These are phyloP conservation scores for Mesorhabditis belari DNA, from an alignment of 2,888 invertebrate species.

Conservation along the genomic window DNA sequence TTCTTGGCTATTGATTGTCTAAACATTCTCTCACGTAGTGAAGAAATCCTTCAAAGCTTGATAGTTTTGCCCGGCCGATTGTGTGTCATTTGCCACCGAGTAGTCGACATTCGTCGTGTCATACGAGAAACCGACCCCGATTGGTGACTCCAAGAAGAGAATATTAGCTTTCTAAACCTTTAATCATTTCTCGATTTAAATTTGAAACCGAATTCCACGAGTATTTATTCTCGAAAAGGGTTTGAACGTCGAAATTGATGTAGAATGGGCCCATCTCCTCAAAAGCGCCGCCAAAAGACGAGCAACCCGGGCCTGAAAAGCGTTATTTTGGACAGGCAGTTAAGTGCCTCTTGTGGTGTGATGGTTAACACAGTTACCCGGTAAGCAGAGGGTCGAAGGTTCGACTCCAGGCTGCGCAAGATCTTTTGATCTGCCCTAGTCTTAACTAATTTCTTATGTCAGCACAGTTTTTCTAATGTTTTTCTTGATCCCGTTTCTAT, in stretches of 20 bases:
- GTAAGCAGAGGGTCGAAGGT: too few relatives aligned
- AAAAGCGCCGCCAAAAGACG: conserved; percentile 35
- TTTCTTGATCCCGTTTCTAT: too few relatives aligned
- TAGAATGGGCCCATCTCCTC: conserved; percentile 55
- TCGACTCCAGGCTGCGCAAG: too few relatives aligned
- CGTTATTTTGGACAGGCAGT: background rate
- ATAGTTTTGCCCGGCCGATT: conserved; percentile 54
- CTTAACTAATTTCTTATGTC: too few relatives aligned
- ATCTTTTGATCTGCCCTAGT: too few relatives aligned
- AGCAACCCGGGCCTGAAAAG: conserved; percentile 29
- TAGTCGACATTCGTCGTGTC: conserved; percentile 15
- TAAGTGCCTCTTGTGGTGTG: background rate
- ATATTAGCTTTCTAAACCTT: conserved; percentile 56
- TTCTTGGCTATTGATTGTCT: background rate
- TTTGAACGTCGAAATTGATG: conserved; percentile 42
- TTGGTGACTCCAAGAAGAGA: conserved; percentile 58
- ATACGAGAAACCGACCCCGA: conserved; percentile 53
- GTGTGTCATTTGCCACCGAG: conserved; percentile 34
- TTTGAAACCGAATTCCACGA: conserved; percentile 49
- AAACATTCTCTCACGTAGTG: background rate
- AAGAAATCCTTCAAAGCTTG: conserved; percentile 25
- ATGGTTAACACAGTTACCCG: background rate
- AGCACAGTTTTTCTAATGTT: too few relatives aligned
- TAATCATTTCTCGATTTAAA: background rate
- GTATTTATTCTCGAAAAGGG: conserved; percentile 49